Evolutionary conservation across 1,140 invertebrate species (phyloP), one percentile per base, ranked within the genome.

Genomic region (Zaprionus tsacasi): DNA sequence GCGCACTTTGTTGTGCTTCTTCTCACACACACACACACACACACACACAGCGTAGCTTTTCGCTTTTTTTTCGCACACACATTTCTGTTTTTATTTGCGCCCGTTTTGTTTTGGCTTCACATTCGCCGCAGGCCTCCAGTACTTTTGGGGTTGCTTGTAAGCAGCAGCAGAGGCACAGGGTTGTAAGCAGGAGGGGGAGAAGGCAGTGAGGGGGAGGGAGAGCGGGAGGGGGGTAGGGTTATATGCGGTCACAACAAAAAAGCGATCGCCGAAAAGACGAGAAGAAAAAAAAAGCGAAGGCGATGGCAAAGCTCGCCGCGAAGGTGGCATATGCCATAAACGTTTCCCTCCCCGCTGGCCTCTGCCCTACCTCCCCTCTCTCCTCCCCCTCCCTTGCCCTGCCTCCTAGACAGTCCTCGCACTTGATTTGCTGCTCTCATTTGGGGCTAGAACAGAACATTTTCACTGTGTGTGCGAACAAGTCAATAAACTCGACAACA

Each of bases 51-150:
- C 15, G 65, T 35, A 58, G 66, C 58, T 75, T 80, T 71, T 70
- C 52, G 52, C 27, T 79, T 78, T 73, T 66, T 69, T 57, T 79
- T 81, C 63, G 75, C 79, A 70, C 73, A 69, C 73, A 69, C 59
- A 76, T 73, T 83, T 80, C 75, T 68, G 66, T 73, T 79, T 73
- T 77, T 77, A 81, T 81, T 86, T 81, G 71, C 76, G 79, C 68
- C 64, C 55, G 76, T 76, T 81, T 88, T 87, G 83, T 87, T 87
- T 88, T 87, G 80, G 45, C 83, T 83, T 72, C 64, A 38, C 70
- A 70, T 88, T 88, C 81, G 70, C 67, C 48, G 30, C 60, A 43
- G 50, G 50, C 69, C 63, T 57, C 52, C 65, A 74, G 50, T 45
- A 21, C 21, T 21, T 45, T 45, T 45, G 40, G 40, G 40, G 40